These are phyloP conservation scores for Meiosimyza decipiens DNA, from an alignment of 2,888 invertebrate species.

Conservation along the genomic window DNA sequence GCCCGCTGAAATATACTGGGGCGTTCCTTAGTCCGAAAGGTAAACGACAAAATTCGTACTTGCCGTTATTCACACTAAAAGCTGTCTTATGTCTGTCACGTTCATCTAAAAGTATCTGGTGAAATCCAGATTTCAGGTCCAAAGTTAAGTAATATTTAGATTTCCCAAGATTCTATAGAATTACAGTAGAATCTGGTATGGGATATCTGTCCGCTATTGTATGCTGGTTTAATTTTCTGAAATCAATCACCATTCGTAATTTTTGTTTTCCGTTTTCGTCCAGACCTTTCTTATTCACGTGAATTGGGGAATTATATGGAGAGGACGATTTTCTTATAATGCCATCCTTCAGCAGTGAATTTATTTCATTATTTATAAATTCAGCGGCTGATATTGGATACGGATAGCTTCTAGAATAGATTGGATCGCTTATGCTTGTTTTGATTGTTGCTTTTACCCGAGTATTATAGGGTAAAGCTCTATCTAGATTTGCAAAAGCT, in stretches of 20 bases:
- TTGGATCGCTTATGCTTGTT: too few relatives aligned
- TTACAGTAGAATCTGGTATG: constrained; percentile 16
- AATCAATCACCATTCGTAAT: constrained; percentile 32
- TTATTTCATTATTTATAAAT: too few relatives aligned
- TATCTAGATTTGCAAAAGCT: too few relatives aligned
- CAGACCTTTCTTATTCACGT: constrained; percentile 27
- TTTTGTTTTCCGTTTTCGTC: constrained; percentile 33
- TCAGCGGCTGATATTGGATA: too few relatives aligned
- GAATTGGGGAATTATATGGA: neutral
- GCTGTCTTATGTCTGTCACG: constrained; percentile 34
- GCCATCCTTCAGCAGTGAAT: too few relatives aligned
- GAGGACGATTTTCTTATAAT: too few relatives aligned
- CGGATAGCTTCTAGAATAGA: too few relatives aligned
- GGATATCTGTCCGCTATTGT: constrained; percentile 11
- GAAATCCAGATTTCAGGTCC: constrained; percentile 33
- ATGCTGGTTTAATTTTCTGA: neutral
- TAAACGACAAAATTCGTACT: constrained; percentile 36
- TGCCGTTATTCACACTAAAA: constrained; percentile 33
- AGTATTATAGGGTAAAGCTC: too few relatives aligned
- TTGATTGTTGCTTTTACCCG: too few relatives aligned
- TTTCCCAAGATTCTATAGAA: constrained; percentile 27
- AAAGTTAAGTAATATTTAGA: constrained; percentile 31
- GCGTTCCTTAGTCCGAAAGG: constrained; percentile 30
- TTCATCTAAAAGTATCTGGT: constrained; percentile 32
- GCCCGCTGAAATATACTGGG: constrained; percentile 37